A percentile compares a stretch with the other conserved stretches of the same genome.
Evolutionary conservation across 2,113 vertebrate genomes (phyloP).

Genomic region (Silurus meridionalis): DNA sequence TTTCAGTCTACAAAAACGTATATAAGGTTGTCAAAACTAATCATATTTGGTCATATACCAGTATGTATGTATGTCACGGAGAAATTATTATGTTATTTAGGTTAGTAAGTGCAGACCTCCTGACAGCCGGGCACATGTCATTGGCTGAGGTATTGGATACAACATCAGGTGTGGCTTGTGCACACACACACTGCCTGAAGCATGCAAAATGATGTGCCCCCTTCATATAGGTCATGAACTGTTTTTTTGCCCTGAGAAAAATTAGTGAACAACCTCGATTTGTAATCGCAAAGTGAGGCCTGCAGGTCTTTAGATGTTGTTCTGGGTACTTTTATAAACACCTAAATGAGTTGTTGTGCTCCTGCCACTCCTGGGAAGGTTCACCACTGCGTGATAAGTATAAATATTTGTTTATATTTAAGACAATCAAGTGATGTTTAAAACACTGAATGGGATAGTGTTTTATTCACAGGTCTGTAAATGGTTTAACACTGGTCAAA

Average conservation of each 20-base stretch:
- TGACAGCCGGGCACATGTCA: background rate
- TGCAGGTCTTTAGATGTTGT: too few relatives aligned
- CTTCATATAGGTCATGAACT: background rate
- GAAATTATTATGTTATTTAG: background rate
- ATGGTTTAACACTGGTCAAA: conserved; percentile 42
- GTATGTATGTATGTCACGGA: too few relatives aligned
- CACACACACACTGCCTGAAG: background rate
- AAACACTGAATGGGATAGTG: background rate
- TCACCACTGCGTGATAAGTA: background rate
- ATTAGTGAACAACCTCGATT: background rate
- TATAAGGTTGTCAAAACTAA: too few relatives aligned
- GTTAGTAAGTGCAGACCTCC: background rate
- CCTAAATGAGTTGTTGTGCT: too few relatives aligned
- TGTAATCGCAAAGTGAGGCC: background rate
- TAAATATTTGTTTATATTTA: background rate
- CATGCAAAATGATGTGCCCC: background rate
- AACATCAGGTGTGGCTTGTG: background rate
- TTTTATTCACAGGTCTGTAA: background rate
- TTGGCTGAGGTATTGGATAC: background rate
- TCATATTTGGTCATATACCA: too few relatives aligned
- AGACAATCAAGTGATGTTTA: background rate
- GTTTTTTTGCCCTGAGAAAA: background rate
- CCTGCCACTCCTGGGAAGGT: too few relatives aligned
- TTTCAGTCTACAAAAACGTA: too few relatives aligned
- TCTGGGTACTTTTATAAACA: too few relatives aligned